These are phyloP conservation scores for Aptenodytes patagonicus DNA, from an alignment of 2,113 vertebrate species.

Conservation along the genomic window DNA sequence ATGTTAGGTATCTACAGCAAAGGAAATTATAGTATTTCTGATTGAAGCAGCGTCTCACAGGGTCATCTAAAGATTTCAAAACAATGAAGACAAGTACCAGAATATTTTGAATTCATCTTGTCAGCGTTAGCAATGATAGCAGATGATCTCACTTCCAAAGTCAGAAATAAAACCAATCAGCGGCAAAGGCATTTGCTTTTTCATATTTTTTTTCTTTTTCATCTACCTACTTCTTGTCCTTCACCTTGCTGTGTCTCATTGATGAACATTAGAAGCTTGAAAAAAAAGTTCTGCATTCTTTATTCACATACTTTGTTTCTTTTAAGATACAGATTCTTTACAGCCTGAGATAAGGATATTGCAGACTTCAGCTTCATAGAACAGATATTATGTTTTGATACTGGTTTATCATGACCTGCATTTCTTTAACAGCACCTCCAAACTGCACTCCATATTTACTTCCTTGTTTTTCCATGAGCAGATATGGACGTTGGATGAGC, in stretches of 20 bases:
- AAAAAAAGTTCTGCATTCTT: not conserved
- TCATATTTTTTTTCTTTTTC: not conserved
- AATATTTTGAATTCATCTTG: slow-evolving; percentile 33
- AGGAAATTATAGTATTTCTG: not conserved
- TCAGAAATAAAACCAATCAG: slow-evolving; percentile 2
- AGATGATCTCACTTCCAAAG: not conserved
- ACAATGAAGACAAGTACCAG: slow-evolving; percentile 16
- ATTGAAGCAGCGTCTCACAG: not conserved
- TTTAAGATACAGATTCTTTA: not conserved
- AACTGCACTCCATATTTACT: not conserved
- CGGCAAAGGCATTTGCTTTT: not conserved
- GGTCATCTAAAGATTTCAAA: slow-evolving; percentile 35
- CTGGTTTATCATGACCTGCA: not conserved
- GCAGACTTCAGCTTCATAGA: not conserved
- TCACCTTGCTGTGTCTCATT: not conserved
- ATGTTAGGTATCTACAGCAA: not conserved
- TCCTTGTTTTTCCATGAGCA: not conserved
- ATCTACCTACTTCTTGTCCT: not conserved
- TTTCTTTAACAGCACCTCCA: not conserved
- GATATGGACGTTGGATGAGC: not conserved
- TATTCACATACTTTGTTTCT: not conserved
- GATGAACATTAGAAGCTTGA: not conserved
- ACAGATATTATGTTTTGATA: not conserved
- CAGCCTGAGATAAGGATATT: not conserved
- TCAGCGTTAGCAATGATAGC: not conserved